Evolutionary conservation across 2,888 invertebrate species (phyloP).

Genomic region (Agriotes lineatus): DNA sequence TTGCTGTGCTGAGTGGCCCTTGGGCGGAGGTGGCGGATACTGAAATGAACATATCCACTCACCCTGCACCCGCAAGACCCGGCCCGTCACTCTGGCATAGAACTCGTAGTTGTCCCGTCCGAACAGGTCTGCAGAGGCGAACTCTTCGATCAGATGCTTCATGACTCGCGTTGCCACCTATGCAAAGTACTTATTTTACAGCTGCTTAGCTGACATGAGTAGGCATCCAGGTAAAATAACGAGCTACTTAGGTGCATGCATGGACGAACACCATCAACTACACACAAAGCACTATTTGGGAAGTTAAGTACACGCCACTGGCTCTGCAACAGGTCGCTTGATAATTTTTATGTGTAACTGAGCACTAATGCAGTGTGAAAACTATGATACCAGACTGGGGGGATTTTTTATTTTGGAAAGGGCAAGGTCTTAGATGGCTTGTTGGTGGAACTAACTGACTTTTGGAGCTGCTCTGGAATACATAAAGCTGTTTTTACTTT

Average conservation of each 20-base stretch:
- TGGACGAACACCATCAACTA: too few species aligned
- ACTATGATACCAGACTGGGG: neutral
- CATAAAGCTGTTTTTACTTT: too few species aligned
- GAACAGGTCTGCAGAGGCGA: conserved; percentile 95
- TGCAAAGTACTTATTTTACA: conserved; percentile 19
- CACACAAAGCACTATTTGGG: neutral
- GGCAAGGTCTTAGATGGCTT: neutral
- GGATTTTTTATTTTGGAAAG: neutral
- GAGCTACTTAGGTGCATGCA: too few species aligned
- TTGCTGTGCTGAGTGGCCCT: conserved; percentile 73
- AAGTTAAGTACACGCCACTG: neutral
- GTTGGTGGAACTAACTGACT: neutral
- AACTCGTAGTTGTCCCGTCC: conserved; percentile 95
- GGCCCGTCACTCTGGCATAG: conserved; percentile 93
- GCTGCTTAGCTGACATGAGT: too few species aligned
- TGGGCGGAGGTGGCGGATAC: conserved; percentile 83
- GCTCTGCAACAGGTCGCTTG: neutral
- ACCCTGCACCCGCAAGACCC: conserved; percentile 92
- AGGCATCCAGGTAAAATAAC: too few species aligned
- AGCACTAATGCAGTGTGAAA: conserved; percentile 1
- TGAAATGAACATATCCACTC: conserved; percentile 97
- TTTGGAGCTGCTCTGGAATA: too few species aligned
- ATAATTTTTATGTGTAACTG: neutral
- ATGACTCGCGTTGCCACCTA: conserved; percentile 95
- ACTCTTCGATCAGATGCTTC: conserved; percentile 97